Percentiles rank a stretch among this genome's conserved stretches.
Evolutionary conservation across 2,113 vertebrate genomes (phyloP).

Genomic region (Speoplatyrhinus poulsoni): DNA sequence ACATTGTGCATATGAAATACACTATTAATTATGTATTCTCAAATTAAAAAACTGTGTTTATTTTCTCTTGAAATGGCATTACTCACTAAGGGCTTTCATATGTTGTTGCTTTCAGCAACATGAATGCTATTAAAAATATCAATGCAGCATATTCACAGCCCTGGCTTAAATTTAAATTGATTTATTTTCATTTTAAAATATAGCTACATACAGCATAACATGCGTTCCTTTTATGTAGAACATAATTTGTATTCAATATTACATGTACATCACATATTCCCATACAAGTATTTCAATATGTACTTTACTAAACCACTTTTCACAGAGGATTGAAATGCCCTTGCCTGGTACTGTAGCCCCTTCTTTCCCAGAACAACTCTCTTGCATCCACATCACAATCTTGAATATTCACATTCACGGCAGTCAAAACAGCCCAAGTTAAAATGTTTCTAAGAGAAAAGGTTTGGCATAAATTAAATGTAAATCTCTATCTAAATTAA

Average conservation of each 20-base stretch:
- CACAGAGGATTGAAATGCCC: neutral
- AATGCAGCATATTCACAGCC: neutral
- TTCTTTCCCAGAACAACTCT: slow-evolving; percentile 1
- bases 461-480: neutral
- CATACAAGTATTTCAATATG: neutral
- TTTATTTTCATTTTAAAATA: no score
- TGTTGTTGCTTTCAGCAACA: neutral
- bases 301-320: neutral
- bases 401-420: slow-evolving; percentile 16
- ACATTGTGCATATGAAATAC: no score
- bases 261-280: no score
- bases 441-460: slow-evolving; percentile 22
- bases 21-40: no score
- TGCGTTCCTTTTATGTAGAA: no score
- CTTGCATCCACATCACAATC: slow-evolving; percentile 9
- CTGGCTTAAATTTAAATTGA: neutral
- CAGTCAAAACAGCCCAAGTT: neutral
- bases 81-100: neutral
- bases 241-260: no score
- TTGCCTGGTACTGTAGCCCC: neutral
- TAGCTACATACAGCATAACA: no score
- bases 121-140: neutral
- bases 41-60: no score
- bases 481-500: no score
- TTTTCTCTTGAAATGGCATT: no score